Conservation (phyloP, 2,113 vertebrate genomes). For the Lethenteron camtschaticum region DNA sequence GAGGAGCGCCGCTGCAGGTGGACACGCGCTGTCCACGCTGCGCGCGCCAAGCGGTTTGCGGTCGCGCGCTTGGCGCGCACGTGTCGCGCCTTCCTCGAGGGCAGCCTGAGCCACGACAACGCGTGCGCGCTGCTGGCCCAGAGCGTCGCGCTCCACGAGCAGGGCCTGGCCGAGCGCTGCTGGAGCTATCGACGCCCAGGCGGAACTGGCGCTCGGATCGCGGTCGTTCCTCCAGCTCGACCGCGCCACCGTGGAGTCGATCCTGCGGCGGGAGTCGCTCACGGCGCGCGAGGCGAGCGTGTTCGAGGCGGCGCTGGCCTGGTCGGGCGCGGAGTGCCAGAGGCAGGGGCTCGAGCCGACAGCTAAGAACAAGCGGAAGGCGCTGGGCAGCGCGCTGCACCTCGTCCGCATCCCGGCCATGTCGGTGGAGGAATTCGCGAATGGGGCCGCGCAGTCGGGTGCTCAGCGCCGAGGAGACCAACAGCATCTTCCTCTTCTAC, state of each 20-base stretch:
- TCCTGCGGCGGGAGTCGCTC: neutral
- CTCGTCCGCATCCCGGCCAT: conserved; percentile 2
- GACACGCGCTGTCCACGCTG: neutral
- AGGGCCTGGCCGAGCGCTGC: neutral
- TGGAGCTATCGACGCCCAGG: neutral
- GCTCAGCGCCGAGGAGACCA: conserved; percentile 3
- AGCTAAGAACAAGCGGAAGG: neutral
- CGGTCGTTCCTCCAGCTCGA: conserved; percentile 2
- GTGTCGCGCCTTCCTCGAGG: neutral
- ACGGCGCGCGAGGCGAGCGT: neutral
- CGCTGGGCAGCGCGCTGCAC: neutral
- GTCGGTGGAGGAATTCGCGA: conserved; percentile 1
- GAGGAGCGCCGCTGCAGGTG: conserved; percentile 3
- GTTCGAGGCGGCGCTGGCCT: neutral
- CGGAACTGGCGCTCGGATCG: conserved; percentile 1
- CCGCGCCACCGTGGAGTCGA: neutral
- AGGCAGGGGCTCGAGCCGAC: neutral
- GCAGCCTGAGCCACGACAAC: neutral
- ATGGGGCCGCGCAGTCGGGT: conserved; percentile 4
- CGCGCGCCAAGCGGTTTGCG: neutral
- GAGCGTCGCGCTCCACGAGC: neutral
- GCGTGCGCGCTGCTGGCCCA: neutral
- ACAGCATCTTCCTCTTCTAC: conserved; percentile 2
- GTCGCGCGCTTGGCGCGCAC: neutral
- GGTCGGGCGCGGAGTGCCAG: conserved; percentile 3